Percentiles rank a stretch among this genome's conserved stretches.
phyloP scores from a whole-genome alignment of 2,888 invertebrate species.

The Steinernema hermaphroditum region DNA sequence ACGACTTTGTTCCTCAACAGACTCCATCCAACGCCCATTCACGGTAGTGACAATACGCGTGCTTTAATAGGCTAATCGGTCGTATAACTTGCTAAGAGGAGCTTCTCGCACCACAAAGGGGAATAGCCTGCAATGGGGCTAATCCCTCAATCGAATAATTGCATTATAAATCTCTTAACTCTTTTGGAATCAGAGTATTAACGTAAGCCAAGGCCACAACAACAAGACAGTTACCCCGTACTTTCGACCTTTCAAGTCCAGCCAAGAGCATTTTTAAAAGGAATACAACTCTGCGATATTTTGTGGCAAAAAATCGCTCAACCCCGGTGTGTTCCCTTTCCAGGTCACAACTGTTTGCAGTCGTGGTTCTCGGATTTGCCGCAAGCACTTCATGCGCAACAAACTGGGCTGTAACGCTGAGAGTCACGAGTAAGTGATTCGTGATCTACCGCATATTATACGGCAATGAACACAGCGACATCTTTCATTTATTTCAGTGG shows the following conservation, averaged over 20 bases:
- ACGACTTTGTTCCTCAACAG: constrained; percentile 18
- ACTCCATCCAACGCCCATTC: constrained; percentile 19
- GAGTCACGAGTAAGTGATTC: constrained; percentile 13
- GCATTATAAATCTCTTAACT: constrained; percentile 18
- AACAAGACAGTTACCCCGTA: background rate
- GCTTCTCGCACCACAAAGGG: constrained; percentile 20
- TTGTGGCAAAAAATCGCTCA: background rate
- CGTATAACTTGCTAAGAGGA: constrained; percentile 23
- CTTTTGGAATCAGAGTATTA: constrained; percentile 7
- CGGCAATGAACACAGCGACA: too few species aligned
- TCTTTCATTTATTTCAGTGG: too few species aligned
- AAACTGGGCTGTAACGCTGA: background rate
- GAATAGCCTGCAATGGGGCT: constrained; percentile 25
- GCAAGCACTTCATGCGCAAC: constrained; percentile 20
- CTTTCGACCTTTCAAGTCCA: background rate
- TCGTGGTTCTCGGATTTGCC: constrained; percentile 23
- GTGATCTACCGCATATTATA: background rate
- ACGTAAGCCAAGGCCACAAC: background rate
- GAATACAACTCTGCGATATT: background rate
- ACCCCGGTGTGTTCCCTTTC: background rate
- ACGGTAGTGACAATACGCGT: background rate
- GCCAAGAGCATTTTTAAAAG: background rate
- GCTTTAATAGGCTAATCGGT: constrained; percentile 29
- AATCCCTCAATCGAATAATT: constrained; percentile 29
- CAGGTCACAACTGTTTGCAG: constrained; percentile 19